phyloP scores from a whole-genome alignment of 35 echinoderm and acorn worm species.

The Lytechinus pictus region DNA sequence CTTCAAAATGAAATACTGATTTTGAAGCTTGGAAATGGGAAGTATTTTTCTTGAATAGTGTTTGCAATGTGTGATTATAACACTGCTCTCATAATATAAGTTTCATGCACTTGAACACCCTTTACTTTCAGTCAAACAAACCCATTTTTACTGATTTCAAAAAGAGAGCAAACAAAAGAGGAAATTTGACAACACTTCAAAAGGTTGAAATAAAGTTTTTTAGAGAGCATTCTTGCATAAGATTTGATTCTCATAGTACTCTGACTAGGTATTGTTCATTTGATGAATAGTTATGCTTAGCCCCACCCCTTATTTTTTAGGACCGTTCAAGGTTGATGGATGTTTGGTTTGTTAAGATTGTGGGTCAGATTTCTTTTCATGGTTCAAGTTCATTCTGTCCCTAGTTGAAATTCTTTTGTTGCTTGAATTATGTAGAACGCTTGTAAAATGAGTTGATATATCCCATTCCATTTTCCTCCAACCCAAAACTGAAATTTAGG shows the following conservation, averaged over 20 bases:
- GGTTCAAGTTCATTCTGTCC: neutral
- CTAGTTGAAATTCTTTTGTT: neutral
- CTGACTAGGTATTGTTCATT: neutral
- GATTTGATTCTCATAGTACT: neutral
- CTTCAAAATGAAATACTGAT: neutral
- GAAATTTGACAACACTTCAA: slow-evolving; percentile 16
- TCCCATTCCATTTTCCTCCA: neutral
- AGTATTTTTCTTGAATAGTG: neutral
- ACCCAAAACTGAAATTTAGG: neutral
- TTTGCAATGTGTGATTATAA: neutral
- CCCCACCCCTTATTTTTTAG: neutral
- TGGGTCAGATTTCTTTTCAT: slow-evolving; percentile 19
- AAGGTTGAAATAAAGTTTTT: neutral
- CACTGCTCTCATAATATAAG: neutral
- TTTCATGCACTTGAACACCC: slow-evolving; percentile 6
- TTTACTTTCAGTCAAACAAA: neutral
- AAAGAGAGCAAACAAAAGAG: neutral
- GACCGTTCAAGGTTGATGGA: neutral
- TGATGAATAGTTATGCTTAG: neutral
- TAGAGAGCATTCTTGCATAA: neutral
- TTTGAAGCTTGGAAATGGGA: neutral
- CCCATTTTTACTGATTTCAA: neutral
- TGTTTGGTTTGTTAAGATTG: slow-evolving; percentile 24
- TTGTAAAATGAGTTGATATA: neutral
- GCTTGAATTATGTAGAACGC: neutral